Base-by-base conservation (phyloP, 2,797 vertebrate genomes). In the Florisuga fusca region DNA sequence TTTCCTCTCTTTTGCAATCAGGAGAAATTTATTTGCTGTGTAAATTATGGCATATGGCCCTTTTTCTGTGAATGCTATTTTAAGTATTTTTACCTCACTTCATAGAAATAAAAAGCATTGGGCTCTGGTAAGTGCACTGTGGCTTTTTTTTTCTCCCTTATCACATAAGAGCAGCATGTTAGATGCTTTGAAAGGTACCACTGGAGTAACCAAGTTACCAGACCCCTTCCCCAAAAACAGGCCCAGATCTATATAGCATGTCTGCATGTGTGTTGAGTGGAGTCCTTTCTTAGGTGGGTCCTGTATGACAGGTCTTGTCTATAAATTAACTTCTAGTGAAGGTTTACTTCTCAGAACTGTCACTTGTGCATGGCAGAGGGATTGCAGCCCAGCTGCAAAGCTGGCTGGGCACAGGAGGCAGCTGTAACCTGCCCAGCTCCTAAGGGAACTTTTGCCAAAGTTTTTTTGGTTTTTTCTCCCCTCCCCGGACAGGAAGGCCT, bases 311-410 rank as follows among this genome's bases (percentile, higher is more conserved):
- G 14, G 19, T 38, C 75, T 75, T 48, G 20, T 33, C 61, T 8
- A 2, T 77, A 57, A 77, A 71, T 54, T 11, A 80, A 18, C 31
- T 19, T 2, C 5, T 25, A 13, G 23, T 67, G 50, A 80, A 33
- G 61, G 34, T 72, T 78, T 64, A 80, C 23, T 43, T 62, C 53
- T 58, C 23, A 9, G 26, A 59, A 16, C 43, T 57, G 53, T 38
- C 12, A 3, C 27, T 4, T 4, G 23, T 20, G 4, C 8, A 1
- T 22, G 0, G 2, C 18, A 18, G 75, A 20, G 33, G 22, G 41
- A 20, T 17, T 13, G 53, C 46, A 50, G 53, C 33, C 48, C 19
- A 7, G 13, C 69, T 23, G 31, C 48, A 14, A 41, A 50, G 21
- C 21, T 25, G 5, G 3, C 53, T 66, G 58, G 78, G 36, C 25